Evolutionary conservation across 2,797 vertebrate species (phyloP).

Genomic region (Caiman crocodilus): DNA sequence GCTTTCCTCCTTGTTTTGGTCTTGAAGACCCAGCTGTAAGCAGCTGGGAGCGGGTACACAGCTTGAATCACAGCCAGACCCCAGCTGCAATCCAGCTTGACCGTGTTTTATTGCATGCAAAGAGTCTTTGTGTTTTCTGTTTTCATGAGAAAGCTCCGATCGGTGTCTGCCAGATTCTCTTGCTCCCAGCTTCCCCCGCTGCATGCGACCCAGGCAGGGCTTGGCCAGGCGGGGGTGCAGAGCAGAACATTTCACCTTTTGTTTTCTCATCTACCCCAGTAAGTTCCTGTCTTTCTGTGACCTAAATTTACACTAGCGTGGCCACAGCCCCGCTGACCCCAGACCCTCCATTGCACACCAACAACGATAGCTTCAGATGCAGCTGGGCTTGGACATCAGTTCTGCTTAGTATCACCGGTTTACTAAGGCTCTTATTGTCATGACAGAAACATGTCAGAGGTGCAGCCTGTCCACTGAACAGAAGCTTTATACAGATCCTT

Average conservation of each 20-base stretch:
- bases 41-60: background rate
- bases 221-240: background rate
- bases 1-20: no score
- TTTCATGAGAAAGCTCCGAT: background rate
- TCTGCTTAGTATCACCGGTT: constrained; percentile 75
- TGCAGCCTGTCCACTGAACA: constrained; percentile 66
- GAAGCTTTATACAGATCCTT: constrained; percentile 38
- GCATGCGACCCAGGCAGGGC: background rate
- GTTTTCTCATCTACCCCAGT: background rate
- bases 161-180: background rate
- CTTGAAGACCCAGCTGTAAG: background rate
- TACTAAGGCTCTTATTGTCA: constrained; percentile 62
- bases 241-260: background rate
- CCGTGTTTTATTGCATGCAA: background rate
- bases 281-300: constrained; percentile 15
- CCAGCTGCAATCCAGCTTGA: background rate
- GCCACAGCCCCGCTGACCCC: constrained; percentile 59
- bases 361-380: constrained; percentile 56
- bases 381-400: constrained; percentile 70
- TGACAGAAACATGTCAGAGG: constrained; percentile 75
- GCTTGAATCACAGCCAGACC: background rate
- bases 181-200: background rate
- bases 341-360: constrained; percentile 31
- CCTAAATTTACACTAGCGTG: constrained; percentile 56
- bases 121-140: background rate